Base-by-base conservation (phyloP, 2,113 vertebrate species). In the Ornithorhynchus anatinus region DNA sequence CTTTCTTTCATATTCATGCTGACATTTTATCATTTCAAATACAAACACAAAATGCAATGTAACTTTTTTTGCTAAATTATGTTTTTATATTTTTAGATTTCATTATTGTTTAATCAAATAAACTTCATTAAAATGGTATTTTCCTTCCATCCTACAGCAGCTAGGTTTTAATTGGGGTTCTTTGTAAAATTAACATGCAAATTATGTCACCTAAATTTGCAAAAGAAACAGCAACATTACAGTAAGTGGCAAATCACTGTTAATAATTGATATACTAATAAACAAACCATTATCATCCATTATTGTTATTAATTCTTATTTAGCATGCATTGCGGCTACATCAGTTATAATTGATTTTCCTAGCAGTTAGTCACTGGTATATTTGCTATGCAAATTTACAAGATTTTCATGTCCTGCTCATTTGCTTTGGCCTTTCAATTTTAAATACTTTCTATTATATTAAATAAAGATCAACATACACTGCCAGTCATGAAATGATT, bases 161-260 rank as follows among this genome's bases (percentile, higher is more conserved):
- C 75, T 61, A 45, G 71, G 77, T 75, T 69, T 81, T 81, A 90
- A 88, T 59, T 82, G 75, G 75, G 6, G 2, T 66, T 69, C 16
- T 72, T 77, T 75, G 75, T 56, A 82, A 90, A 90, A 92, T 88
- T 89, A 86, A 40, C 72, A 86, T 89, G 58, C 82, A 89, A 88
- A 90, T 88, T 82, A 74, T 23, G 6, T 51, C 38, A 60, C 72
- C 74, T 67, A 82, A 82, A 84, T 36, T 73, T 76, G 62, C 79
- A 81, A 72, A 73, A 82, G 79, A 66, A 85, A 58, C 42, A 72
- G 69, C 50, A 79, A 66, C n/a, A 70, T 73, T 76, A 75, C 81
- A 79, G 72, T 66, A 78, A 90, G 68, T 75, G 74, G 69, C 42
- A 88, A 85, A 84, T 84, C 70, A 64, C 36, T 69, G 63, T 90